A percentile compares a stretch with the other conserved stretches of the same genome.
These are phyloP conservation scores for Maconellicoccus hirsutus DNA, from an alignment of 1,140 invertebrate genomes.

Conservation along the genomic window DNA sequence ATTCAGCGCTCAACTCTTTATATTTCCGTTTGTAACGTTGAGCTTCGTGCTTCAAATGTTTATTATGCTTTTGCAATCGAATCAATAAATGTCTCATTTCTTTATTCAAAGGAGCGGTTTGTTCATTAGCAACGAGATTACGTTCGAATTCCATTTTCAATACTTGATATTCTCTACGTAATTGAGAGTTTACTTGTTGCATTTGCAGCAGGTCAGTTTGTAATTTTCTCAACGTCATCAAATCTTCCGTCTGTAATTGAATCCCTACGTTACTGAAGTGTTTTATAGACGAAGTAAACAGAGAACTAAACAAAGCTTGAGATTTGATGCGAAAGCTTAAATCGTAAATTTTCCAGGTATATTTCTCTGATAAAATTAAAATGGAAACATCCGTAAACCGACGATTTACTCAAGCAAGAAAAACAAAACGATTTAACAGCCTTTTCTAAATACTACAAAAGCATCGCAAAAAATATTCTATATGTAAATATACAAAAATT, in stretches of 20 bases:
- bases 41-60: conserved; percentile 88
- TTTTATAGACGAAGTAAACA: too few species aligned
- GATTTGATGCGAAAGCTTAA: too few species aligned
- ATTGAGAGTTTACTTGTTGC: conserved; percentile 84
- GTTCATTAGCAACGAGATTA: conserved; percentile 93
- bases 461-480: too few species aligned
- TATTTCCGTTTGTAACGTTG: conserved; percentile 83
- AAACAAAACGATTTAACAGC: too few species aligned
- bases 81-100: conserved; percentile 97
- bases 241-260: conserved; percentile 77
- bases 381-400: too few species aligned
- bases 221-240: conserved; percentile 84
- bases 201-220: conserved; percentile 89
- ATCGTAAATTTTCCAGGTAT: too few species aligned
- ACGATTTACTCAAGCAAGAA: too few species aligned
- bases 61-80: conserved; percentile 91
- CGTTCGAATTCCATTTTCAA: conserved; percentile 95
- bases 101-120: conserved; percentile 91
- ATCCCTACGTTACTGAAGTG: too few species aligned
- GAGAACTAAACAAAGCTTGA: too few species aligned
- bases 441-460: too few species aligned
- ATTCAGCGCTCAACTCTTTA: conserved; percentile 68
- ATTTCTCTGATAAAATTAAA: too few species aligned
- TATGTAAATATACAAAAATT: too few species aligned
- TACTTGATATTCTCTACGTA: conserved; percentile 86